Evolutionary conservation across 2,888 invertebrate genomes (phyloP).

Genomic region (Acanthoscelides obtectus): DNA sequence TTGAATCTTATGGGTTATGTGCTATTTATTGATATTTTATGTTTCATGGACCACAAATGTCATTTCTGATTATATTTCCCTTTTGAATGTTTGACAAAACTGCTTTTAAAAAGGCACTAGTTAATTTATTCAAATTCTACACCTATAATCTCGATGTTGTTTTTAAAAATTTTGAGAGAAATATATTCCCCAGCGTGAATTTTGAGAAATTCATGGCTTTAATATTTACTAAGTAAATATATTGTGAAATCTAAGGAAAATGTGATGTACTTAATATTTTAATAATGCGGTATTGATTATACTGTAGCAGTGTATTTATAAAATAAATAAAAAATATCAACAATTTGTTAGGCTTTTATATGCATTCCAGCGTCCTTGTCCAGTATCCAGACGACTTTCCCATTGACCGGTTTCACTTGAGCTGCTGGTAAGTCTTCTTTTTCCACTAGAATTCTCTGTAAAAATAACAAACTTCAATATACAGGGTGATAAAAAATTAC

Average conservation of each 20-base stretch:
- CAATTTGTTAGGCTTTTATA: conserved; percentile 13
- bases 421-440: conserved; percentile 74
- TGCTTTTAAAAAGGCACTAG: conserved; percentile 7
- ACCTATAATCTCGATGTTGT: conserved; percentile 21
- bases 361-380: conserved; percentile 53
- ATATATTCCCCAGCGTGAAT: background rate
- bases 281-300: conserved; percentile 41
- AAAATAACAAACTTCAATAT: no score
- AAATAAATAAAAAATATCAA: conserved; percentile 21
- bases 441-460: conserved; percentile 72
- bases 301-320: conserved; percentile 31
- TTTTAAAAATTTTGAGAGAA: background rate
- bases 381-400: conserved; percentile 62
- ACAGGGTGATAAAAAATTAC: no score
- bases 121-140: conserved; percentile 9
- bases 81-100: background rate
- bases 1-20: background rate
- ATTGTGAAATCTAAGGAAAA: conserved; percentile 22
- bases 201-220: background rate
- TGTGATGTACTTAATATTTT: conserved; percentile 49
- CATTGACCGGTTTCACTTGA: conserved; percentile 65
- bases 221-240: background rate
- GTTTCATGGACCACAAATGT: background rate
- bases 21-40: background rate
- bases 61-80: background rate